Evolutionary conservation across 2,797 vertebrate species (phyloP).

Genomic region (Falco biarmicus): DNA sequence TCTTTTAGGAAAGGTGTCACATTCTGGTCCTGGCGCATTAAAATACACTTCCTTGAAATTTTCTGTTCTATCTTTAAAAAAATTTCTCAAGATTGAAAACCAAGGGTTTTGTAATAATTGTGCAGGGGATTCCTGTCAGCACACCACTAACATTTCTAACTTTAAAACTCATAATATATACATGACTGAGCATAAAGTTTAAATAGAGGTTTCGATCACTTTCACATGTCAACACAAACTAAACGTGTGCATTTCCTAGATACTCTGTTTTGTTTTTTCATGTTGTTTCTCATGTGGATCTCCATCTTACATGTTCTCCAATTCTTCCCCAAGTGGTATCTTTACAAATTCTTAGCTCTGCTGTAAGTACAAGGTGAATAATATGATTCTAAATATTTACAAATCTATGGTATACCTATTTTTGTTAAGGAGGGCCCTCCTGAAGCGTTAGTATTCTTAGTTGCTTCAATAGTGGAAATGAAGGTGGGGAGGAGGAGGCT

Average conservation of each 20-base stretch:
- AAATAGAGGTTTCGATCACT: not conserved
- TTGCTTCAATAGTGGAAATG: conserved; percentile 23
- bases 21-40: not conserved
- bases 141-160: not conserved
- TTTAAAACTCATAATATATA: not conserved
- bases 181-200: not conserved
- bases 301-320: not conserved
- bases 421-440: not conserved
- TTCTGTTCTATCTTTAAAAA: not conserved
- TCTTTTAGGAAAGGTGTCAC: not conserved
- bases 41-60: not conserved
- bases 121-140: not conserved
- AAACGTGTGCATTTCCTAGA: not conserved
- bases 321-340: not conserved
- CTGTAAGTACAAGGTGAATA: not conserved
- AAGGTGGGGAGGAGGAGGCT: not conserved
- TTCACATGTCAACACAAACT: not conserved
- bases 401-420: not conserved
- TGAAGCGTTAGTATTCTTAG: conserved; percentile 50
- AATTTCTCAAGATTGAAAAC: not conserved
- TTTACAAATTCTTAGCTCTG: not conserved
- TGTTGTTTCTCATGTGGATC: not conserved
- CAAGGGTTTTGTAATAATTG: not conserved
- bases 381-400: not conserved
- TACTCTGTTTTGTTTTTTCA: not conserved